phyloP scores from a whole-genome alignment of 2,797 vertebrate species.

The Fistularia commersonii region DNA sequence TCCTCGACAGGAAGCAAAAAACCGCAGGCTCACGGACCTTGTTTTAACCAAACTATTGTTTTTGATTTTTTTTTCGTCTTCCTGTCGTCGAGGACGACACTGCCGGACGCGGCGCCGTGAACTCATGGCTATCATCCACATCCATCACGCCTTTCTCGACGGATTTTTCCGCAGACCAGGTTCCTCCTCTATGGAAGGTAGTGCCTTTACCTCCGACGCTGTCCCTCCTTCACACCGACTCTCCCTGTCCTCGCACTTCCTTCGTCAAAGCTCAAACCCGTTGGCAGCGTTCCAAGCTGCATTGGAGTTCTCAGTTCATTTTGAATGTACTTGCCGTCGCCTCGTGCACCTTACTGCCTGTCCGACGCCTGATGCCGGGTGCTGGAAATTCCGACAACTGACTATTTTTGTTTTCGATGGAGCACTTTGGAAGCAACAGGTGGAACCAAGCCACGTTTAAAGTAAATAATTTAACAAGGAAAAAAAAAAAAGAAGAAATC shows the following conservation, averaged over 20 bases:
- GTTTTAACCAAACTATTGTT: not conserved
- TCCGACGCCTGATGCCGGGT: slow-evolving; percentile 80
- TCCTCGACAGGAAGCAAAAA: slow-evolving; percentile 1
- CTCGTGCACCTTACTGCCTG: slow-evolving; percentile 81
- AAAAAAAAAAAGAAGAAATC: slow-evolving; percentile 39
- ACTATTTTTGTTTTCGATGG: slow-evolving; percentile 77
- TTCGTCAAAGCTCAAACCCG: slow-evolving; percentile 32
- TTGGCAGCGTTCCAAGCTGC: slow-evolving; percentile 35
- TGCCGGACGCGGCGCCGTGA: slow-evolving; percentile 3
- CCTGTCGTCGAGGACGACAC: slow-evolving; percentile 1
- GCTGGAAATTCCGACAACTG: slow-evolving; percentile 69
- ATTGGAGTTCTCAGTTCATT: slow-evolving; percentile 41
- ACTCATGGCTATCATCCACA: slow-evolving; percentile 5
- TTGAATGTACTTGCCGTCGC: slow-evolving; percentile 70
- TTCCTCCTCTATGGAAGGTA: slow-evolving; percentile 42
- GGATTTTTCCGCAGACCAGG: slow-evolving; percentile 5
- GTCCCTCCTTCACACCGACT: slow-evolving; percentile 33
- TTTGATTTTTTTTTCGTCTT: not conserved
- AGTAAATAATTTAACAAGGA: too few relatives aligned
- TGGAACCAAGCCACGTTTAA: slow-evolving; percentile 76
- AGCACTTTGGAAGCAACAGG: slow-evolving; percentile 95
- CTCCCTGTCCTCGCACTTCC: slow-evolving; percentile 62
- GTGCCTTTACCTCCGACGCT: slow-evolving; percentile 40
- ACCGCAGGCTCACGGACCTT: slow-evolving; percentile 41
- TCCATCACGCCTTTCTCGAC: slow-evolving; percentile 19